Conservation (phyloP, 1,140 invertebrate genomes). For the Bombus superbus region DNA sequence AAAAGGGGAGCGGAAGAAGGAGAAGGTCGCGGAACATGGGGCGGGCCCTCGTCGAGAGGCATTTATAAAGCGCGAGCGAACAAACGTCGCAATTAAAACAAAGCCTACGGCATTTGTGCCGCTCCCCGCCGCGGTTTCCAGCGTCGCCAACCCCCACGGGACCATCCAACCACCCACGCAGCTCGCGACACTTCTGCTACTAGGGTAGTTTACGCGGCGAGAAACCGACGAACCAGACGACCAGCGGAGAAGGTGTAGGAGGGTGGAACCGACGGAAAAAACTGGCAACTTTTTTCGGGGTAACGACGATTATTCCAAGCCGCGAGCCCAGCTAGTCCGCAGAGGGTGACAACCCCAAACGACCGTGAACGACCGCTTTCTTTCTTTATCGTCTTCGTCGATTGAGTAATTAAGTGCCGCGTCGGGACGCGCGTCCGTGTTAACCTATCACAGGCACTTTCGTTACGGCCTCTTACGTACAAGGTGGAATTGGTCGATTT, state of each 20-base stretch:
- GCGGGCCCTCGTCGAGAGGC: conserved; percentile 27
- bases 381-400: conserved; percentile 31
- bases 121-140: conserved; percentile 41
- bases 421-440: neutral
- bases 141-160: conserved; percentile 41
- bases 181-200: conserved; percentile 6
- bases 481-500: no score
- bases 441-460: neutral
- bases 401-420: conserved; percentile 41
- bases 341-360: conserved; percentile 47
- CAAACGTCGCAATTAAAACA: conserved; percentile 72
- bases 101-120: conserved; percentile 67
- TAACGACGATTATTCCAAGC: conserved; percentile 44
- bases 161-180: conserved; percentile 19
- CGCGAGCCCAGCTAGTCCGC: neutral
- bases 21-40: conserved; percentile 31
- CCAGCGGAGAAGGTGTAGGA: neutral
- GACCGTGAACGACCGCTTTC: conserved; percentile 38
- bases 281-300: conserved; percentile 48
- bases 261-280: neutral
- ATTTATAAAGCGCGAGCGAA: conserved; percentile 61
- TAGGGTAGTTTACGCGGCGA: conserved; percentile 33
- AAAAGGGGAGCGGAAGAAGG: neutral
- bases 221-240: neutral
- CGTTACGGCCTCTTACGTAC: neutral